Percentiles rank a stretch among this genome's conserved stretches.
Conservation (phyloP, 2,888 invertebrate species). For the Drosophila lacicola region DNA sequence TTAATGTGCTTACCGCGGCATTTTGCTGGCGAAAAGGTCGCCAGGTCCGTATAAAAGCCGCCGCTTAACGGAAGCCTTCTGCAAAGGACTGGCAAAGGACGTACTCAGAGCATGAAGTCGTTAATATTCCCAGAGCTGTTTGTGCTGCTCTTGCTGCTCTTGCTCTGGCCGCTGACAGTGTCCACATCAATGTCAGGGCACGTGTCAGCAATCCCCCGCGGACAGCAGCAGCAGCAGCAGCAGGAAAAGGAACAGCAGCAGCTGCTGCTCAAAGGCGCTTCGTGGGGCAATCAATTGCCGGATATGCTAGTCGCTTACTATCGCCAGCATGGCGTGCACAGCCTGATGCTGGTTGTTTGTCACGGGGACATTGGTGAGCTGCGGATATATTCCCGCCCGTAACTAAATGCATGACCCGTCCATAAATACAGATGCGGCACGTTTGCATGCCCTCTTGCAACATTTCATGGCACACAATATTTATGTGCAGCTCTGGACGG, state of each 20-base stretch:
- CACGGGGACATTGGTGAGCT: conserved; percentile 73
- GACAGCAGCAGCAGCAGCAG: conserved; percentile 35
- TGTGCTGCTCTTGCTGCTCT: conserved; percentile 33
- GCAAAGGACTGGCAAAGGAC: conserved; percentile 40
- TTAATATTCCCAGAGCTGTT: conserved; percentile 60
- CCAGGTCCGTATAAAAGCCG: conserved; percentile 60
- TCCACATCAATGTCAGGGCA: conserved; percentile 52
- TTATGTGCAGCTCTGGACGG: conserved; percentile 73
- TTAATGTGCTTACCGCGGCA: conserved; percentile 40
- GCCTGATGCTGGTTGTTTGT: conserved; percentile 79
- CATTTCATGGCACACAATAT: conserved; percentile 63
- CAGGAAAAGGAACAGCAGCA: neutral
- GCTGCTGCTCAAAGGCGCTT: conserved; percentile 31
- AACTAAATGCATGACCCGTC: conserved; percentile 42
- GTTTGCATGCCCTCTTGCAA: conserved; percentile 50
- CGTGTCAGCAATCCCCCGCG: conserved; percentile 59
- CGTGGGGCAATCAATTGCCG: conserved; percentile 79
- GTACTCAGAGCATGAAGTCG: conserved; percentile 62
- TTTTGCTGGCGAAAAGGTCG: conserved; percentile 15
- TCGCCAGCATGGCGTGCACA: conserved; percentile 79
- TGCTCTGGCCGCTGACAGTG: conserved; percentile 34
- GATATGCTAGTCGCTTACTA: conserved; percentile 81
- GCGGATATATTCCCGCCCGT: conserved; percentile 4
- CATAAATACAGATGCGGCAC: conserved; percentile 13
- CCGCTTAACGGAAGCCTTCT: conserved; percentile 26